Evolutionary conservation across 2,797 vertebrate species (phyloP), one percentile per base, ranked within the genome.

Genomic region (Myripristis murdjan): DNA sequence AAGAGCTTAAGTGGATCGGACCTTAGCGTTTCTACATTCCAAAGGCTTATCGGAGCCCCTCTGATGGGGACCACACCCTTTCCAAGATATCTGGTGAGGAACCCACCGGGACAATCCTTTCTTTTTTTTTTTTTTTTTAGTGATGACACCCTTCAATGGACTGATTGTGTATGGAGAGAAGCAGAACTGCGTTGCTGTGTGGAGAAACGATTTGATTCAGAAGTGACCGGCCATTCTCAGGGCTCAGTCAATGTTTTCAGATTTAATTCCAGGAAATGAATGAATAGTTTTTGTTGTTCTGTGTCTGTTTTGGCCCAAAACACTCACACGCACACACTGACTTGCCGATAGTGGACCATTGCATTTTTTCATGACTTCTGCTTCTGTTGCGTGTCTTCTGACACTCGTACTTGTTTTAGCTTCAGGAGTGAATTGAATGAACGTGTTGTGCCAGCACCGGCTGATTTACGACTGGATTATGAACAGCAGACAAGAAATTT

Each of bases 161-260:
- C 73, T 89, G 77, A 92, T 93, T 93, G 89, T 94, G 86, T 79
- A 82, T 52, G 52, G 41, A 87, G 41, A 87, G 73, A 91, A 90
- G 89, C 75, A 55, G 77, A 83, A 48, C 77, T 85, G 83, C 85
- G 91, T 93, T 93, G 80, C 63, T 81, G 69, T 55, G 71, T 79
- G 79, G 73, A 92, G 80, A 90, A 86, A 73, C 63, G 65, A 73
- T 85, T 82, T 82, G 70, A 90, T 84, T 79, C 65, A 65, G 63
- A 85, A 20, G 22, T 64, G 55, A 46, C 11, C 1, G 9, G 6
- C 16, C 44, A 46, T 70, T 77, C 82, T 79, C 46, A 75, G 67
- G 41, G 66, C 73, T 72, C 59, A 65, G 60, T 58, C 15, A 23
- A 0, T 81, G 61, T 77, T 82, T 89, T 82, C 16, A 18, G 22